phyloP scores from a whole-genome alignment of 2,888 invertebrate species.

The Liposcelis brunnea region DNA sequence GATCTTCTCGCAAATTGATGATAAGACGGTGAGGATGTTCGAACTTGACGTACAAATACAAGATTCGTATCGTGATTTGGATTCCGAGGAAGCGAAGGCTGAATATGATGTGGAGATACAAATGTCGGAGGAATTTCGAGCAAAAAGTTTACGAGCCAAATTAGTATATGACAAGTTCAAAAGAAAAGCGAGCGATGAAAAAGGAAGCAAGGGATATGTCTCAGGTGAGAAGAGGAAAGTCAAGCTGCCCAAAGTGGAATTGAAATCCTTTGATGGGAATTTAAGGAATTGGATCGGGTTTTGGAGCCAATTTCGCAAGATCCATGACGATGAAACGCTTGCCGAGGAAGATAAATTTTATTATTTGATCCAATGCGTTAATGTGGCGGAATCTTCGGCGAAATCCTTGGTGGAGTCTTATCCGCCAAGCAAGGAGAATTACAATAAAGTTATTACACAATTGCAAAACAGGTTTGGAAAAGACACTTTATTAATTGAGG shows the following conservation, averaged over 20 bases:
- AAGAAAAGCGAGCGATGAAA: too few relatives aligned
- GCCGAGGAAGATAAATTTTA: constrained; percentile 18
- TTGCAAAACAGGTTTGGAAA: constrained; percentile 16
- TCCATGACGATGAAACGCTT: constrained; percentile 16
- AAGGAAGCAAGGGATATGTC: too few relatives aligned
- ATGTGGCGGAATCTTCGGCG: constrained; percentile 16
- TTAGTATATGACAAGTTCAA: too few relatives aligned
- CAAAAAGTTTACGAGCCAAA: too few relatives aligned
- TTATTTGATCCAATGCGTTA: constrained; percentile 16
- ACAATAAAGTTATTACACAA: constrained; percentile 17
- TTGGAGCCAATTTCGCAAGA: constrained; percentile 19
- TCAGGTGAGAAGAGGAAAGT: too few relatives aligned
- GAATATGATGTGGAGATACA: too few relatives aligned
- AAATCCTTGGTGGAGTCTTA: constrained; percentile 17
- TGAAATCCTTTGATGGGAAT: constrained; percentile 17
- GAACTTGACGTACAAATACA: too few relatives aligned
- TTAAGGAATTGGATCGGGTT: constrained; percentile 18
- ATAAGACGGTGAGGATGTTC: too few relatives aligned
- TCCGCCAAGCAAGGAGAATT: constrained; percentile 18
- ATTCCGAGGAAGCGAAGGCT: too few relatives aligned
- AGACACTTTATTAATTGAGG: constrained; percentile 18
- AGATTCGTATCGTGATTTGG: too few relatives aligned
- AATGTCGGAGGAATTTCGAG: too few relatives aligned
- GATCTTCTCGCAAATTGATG: too few relatives aligned
- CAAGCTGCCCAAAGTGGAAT: constrained; percentile 19